phyloP scores from a whole-genome alignment of 2,888 invertebrate genomes.

The Plagodis dolabraria region DNA sequence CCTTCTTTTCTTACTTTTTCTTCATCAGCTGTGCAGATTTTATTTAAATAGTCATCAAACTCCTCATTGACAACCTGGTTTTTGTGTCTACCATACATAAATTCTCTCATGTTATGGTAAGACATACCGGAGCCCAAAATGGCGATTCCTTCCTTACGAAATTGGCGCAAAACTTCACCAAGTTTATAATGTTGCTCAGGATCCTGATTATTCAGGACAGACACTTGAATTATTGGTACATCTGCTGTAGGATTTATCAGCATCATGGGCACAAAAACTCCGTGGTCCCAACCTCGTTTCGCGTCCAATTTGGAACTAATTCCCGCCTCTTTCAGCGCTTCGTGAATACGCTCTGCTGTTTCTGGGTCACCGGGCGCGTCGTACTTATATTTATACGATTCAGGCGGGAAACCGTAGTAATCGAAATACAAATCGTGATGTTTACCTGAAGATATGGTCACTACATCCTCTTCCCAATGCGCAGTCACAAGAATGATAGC shows the following conservation, averaged over 20 bases:
- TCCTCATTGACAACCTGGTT: slow-evolving; percentile 64
- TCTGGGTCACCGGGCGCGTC: slow-evolving; percentile 73
- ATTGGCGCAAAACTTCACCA: slow-evolving; percentile 63
- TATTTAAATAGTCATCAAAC: slow-evolving; percentile 72
- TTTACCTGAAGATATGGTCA: slow-evolving; percentile 73
- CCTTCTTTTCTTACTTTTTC: slow-evolving; percentile 56
- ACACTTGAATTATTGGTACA: slow-evolving; percentile 74
- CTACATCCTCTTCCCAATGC: slow-evolving; percentile 73
- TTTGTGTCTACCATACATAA: slow-evolving; percentile 49
- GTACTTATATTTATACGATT: slow-evolving; percentile 74
- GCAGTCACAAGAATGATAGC: slow-evolving; percentile 77
- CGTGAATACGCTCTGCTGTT: slow-evolving; percentile 63
- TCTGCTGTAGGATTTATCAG: slow-evolving; percentile 72
- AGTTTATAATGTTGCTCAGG: slow-evolving; percentile 69
- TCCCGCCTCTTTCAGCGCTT: slow-evolving; percentile 60
- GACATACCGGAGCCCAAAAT: slow-evolving; percentile 78
- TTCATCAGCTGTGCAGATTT: slow-evolving; percentile 63
- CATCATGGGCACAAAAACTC: slow-evolving; percentile 81
- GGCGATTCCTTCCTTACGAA: slow-evolving; percentile 73
- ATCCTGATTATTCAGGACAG: slow-evolving; percentile 68
- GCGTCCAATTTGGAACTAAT: slow-evolving; percentile 68
- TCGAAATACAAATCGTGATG: slow-evolving; percentile 75
- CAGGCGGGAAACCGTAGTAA: slow-evolving; percentile 77
- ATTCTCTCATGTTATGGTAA: slow-evolving; percentile 78
- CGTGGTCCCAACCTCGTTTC: slow-evolving; percentile 79